Evolutionary conservation across 2,888 invertebrate species (phyloP).

Genomic region (Noctua pronuba): DNA sequence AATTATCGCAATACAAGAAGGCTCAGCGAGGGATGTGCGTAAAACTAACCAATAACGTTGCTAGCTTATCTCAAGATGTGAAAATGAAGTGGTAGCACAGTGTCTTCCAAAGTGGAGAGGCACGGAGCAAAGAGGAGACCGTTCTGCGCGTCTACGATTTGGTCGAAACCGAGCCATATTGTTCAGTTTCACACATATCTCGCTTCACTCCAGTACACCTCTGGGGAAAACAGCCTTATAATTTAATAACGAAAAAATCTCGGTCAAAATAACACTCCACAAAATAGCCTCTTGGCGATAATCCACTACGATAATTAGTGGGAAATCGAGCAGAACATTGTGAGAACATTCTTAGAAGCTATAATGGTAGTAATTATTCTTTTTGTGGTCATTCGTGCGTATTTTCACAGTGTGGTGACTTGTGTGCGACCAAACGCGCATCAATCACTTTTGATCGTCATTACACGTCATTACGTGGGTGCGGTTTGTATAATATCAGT

Average conservation of each 20-base stretch:
- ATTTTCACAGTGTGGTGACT: conserved; percentile 26
- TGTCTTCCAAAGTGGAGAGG: background rate
- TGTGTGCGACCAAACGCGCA: conserved; percentile 22
- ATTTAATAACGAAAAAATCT: conserved; percentile 29
- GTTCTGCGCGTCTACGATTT: background rate
- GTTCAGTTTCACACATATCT: background rate
- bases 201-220: background rate
- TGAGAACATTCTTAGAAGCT: conserved; percentile 43
- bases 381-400: conserved; percentile 29
- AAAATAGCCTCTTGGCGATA: background rate
- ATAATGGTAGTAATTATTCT: conserved; percentile 21
- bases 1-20: background rate
- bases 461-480: conserved; percentile 40
- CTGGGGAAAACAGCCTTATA: background rate
- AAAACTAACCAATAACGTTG: too few species aligned
- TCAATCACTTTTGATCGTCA: conserved; percentile 45
- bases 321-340: conserved; percentile 44
- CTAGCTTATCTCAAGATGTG: too few species aligned
- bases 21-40: background rate
- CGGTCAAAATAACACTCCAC: conserved; percentile 3
- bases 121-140: background rate
- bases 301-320: conserved; percentile 42
- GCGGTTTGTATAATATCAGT: conserved; percentile 30
- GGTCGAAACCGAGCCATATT: background rate
- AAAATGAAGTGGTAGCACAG: background rate